These are phyloP conservation scores for Zeuzera pyrina DNA, from an alignment of 2,888 invertebrate genomes.

Conservation along the genomic window DNA sequence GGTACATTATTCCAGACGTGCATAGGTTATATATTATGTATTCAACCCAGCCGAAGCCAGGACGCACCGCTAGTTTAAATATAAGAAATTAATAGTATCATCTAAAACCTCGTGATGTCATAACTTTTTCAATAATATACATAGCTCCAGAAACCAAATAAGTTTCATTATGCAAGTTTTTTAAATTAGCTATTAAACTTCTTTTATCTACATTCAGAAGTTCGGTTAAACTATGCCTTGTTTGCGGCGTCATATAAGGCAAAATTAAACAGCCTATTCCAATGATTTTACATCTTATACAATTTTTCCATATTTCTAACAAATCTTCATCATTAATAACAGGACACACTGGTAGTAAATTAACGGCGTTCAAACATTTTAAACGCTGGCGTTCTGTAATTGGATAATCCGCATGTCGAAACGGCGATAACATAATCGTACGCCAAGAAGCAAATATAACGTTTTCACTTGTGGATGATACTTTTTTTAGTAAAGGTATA, in stretches of 20 bases:
- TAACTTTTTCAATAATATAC: conserved; percentile 55
- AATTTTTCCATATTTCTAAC: conserved; percentile 61
- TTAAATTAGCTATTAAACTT: conserved; percentile 55
- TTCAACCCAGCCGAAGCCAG: too few relatives aligned
- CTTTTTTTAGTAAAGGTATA: conserved; percentile 49
- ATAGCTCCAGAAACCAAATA: conserved; percentile 62
- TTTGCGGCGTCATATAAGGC: conserved; percentile 55
- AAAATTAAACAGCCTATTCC: conserved; percentile 59
- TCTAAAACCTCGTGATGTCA: too few relatives aligned
- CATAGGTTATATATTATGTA: too few relatives aligned
- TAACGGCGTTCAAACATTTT: conserved; percentile 55
- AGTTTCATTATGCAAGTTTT: conserved; percentile 58
- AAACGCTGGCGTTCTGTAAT: conserved; percentile 58
- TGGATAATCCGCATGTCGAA: conserved; percentile 62
- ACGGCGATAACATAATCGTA: conserved; percentile 53
- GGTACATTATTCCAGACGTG: too few relatives aligned
- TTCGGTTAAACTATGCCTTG: conserved; percentile 45
- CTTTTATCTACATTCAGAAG: conserved; percentile 58
- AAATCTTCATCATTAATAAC: conserved; percentile 58
- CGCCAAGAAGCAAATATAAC: conserved; percentile 54
- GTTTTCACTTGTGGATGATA: conserved; percentile 40
- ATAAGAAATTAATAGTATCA: too few relatives aligned
- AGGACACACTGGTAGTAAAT: conserved; percentile 58
- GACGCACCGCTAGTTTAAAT: too few relatives aligned
- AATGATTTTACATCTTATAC: conserved; percentile 53